Conservation (phyloP, 1,140 invertebrate species). For the Geopemphigus sp. region DNA sequence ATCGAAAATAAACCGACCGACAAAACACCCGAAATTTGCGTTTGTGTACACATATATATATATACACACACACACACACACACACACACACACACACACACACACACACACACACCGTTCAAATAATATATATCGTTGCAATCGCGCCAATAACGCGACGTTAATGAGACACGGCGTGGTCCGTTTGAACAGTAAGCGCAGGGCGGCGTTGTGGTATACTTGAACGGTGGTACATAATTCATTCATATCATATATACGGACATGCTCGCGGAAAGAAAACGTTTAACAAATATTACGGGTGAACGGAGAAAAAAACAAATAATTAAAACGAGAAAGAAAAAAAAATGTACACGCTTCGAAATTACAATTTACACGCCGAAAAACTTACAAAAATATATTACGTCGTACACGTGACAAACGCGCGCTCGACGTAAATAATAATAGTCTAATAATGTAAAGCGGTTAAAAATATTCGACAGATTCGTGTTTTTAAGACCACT, state of each 20-base stretch:
- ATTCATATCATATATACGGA: not conserved
- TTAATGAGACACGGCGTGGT: not conserved
- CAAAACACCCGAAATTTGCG: too few relatives aligned
- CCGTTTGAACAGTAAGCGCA: not conserved
- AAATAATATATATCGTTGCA: too few relatives aligned
- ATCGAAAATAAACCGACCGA: slow-evolving; percentile 10
- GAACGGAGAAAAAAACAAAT: slow-evolving; percentile 3
- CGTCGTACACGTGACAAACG: not conserved
- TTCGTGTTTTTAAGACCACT: not conserved
- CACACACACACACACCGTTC: too few relatives aligned
- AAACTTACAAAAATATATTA: slow-evolving; percentile 10
- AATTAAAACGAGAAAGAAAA: not conserved
- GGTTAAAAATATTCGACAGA: not conserved
- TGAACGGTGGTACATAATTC: not conserved
- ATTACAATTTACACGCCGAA: not conserved
- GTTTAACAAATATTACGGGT: slow-evolving; percentile 33
- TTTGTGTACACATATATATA: too few relatives aligned
- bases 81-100: too few relatives aligned
- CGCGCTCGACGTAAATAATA: not conserved
- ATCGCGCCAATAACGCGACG: too few relatives aligned
- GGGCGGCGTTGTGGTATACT: not conserved
- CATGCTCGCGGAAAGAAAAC: not conserved
- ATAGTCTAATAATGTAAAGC: not conserved
- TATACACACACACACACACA: too few relatives aligned
- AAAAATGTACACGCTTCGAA: slow-evolving; percentile 34